These are phyloP conservation scores for Norana najaformis DNA, from an alignment of 2,888 invertebrate genomes.

Conservation along the genomic window DNA sequence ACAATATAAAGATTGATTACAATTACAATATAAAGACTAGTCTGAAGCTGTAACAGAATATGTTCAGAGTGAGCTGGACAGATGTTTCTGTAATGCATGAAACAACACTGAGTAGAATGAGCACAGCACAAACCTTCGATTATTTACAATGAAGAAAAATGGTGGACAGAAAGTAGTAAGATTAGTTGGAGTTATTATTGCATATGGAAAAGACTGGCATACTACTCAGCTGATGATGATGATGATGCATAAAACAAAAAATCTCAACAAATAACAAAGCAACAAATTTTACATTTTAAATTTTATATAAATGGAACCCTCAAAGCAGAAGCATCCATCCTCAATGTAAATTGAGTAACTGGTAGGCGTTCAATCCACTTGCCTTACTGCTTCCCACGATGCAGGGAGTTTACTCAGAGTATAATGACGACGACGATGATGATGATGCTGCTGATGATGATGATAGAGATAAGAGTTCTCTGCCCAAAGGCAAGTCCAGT, in stretches of 20 bases:
- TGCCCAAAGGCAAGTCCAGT: too few relatives aligned
- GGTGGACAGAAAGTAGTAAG: neutral
- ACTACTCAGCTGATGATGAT: neutral
- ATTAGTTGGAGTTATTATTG: neutral
- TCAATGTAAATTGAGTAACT: too few relatives aligned
- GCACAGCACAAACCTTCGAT: neutral
- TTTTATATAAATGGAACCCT: neutral
- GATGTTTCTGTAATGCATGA: neutral
- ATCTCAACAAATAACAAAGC: neutral
- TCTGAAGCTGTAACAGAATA: neutral
- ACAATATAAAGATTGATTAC: neutral
- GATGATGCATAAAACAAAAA: neutral
- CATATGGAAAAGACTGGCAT: neutral
- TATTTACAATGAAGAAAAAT: neutral
- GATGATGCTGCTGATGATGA: too few relatives aligned
- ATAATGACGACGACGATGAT: too few relatives aligned
- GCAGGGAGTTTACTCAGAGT: neutral
- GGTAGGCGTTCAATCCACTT: neutral
- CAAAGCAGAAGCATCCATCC: neutral
- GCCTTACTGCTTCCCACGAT: neutral
- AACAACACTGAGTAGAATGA: neutral
- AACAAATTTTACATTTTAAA: neutral
- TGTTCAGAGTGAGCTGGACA: neutral
- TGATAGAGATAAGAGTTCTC: too few relatives aligned
- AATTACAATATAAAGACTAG: constrained; percentile 18